A percentile compares a stretch with the other conserved stretches of the same genome.
Conservation (phyloP, 2,797 vertebrate species). For the Sphenodon punctatus region DNA sequence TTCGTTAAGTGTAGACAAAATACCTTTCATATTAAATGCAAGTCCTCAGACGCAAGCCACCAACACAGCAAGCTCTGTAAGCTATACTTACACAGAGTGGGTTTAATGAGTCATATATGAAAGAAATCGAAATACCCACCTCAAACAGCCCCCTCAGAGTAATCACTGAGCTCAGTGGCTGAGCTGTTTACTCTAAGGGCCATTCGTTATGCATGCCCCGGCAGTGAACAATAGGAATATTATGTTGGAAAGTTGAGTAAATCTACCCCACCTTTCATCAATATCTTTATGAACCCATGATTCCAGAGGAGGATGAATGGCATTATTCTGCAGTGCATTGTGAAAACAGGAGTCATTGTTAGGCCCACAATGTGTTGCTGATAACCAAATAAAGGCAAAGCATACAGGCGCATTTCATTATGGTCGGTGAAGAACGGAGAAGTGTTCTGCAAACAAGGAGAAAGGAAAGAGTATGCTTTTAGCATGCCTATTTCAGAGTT, state of each 20-base stretch:
- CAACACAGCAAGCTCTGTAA: conserved; percentile 45
- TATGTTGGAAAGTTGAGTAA: conserved; percentile 65
- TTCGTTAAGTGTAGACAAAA: conserved; percentile 48
- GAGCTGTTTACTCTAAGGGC: conserved; percentile 61
- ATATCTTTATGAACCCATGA: conserved; percentile 47
- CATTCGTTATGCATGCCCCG: conserved; percentile 41
- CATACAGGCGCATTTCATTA: conserved; percentile 27
- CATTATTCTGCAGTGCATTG: conserved; percentile 52
- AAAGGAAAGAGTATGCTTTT: conserved; percentile 33
- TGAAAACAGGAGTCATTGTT: conserved; percentile 50
- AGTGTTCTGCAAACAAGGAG: conserved; percentile 48
- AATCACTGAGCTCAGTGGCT: conserved; percentile 30
- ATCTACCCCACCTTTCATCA: conserved; percentile 64
- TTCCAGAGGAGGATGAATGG: conserved; percentile 46
- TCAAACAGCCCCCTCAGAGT: conserved; percentile 49
- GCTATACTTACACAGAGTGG: conserved; percentile 35
- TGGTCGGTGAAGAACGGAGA: conserved; percentile 41
- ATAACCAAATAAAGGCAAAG: conserved; percentile 49
- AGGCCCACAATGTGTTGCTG: conserved; percentile 34
- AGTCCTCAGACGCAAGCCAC: conserved; percentile 39
- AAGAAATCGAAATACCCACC: conserved; percentile 52
- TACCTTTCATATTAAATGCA: conserved; percentile 34
- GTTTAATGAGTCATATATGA: conserved; percentile 63
- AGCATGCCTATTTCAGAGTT: conserved; percentile 33
- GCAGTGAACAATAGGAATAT: conserved; percentile 62